phyloP scores from a whole-genome alignment of 1,140 invertebrate genomes.

The Sinella curviseta region DNA sequence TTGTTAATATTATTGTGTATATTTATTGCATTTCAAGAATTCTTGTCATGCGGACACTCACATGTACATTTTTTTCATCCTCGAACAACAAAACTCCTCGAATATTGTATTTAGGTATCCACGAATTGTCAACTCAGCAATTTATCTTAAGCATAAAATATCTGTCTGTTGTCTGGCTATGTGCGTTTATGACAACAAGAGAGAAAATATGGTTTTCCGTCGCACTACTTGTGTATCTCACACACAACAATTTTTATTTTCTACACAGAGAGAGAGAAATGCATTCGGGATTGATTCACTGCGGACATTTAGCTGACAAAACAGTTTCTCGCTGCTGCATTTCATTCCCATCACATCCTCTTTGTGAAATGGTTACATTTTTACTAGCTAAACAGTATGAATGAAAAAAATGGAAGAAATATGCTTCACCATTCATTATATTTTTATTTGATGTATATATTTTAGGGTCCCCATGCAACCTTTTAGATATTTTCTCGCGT shows the following conservation, averaged over 20 bases:
- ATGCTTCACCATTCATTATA: too few species aligned
- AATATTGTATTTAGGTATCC: conserved; percentile 5
- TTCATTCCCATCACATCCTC: conserved; percentile 5
- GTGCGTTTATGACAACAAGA: not conserved
- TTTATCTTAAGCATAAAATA: conserved; percentile 11
- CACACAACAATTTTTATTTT: too few species aligned
- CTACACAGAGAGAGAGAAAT: not conserved
- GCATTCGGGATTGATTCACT: conserved; percentile 18
- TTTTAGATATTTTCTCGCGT: not conserved
- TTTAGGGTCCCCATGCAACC: not conserved
- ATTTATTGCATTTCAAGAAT: conserved; percentile 8
- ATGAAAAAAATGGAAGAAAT: not conserved
- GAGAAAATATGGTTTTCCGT: not conserved
- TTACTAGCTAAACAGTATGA: not conserved
- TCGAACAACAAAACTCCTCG: too few species aligned
- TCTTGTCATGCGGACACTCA: not conserved
- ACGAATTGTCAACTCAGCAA: conserved; percentile 15
- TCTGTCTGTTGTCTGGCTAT: not conserved
- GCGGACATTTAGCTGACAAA: conserved; percentile 19
- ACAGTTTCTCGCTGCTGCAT: not conserved
- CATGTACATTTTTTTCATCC: too few species aligned
- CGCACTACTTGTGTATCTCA: too few species aligned
- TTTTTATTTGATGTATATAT: not conserved
- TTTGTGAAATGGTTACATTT: not conserved
- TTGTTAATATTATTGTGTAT: too few species aligned